Conservation (phyloP, 2,113 vertebrate species). For the Thunnus thynnus region DNA sequence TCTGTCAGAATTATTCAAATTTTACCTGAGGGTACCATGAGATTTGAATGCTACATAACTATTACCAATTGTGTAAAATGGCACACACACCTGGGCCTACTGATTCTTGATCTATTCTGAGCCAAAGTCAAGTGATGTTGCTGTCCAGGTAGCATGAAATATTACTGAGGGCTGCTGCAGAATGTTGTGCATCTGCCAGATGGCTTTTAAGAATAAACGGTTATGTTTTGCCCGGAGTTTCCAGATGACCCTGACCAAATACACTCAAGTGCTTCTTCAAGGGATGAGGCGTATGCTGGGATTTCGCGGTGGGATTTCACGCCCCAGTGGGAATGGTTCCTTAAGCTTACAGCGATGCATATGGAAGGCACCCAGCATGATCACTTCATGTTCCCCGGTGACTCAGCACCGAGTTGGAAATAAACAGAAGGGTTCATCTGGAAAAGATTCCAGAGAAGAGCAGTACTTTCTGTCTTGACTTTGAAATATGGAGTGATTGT, state of each 20-base stretch:
- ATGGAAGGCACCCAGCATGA: slow-evolving; percentile 43
- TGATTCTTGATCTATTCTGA: slow-evolving; percentile 8
- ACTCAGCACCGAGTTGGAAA: slow-evolving; percentile 39
- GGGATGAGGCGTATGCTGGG: slow-evolving; percentile 38
- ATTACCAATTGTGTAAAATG: slow-evolving; percentile 18
- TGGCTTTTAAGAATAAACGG: slow-evolving; percentile 39
- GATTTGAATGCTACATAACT: slow-evolving; percentile 39
- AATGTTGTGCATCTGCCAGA: slow-evolving; percentile 17
- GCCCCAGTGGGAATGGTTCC: slow-evolving; percentile 51
- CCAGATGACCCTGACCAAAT: slow-evolving; percentile 52
- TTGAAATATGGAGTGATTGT: background rate
- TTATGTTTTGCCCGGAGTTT: slow-evolving; percentile 40
- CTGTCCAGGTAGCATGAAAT: slow-evolving; percentile 44
- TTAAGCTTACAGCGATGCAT: slow-evolving; percentile 55
- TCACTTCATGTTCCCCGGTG: slow-evolving; percentile 34
- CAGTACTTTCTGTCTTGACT: background rate
- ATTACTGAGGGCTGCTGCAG: slow-evolving; percentile 6
- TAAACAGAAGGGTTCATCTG: slow-evolving; percentile 42
- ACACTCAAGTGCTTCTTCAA: slow-evolving; percentile 33
- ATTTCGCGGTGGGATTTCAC: slow-evolving; percentile 60
- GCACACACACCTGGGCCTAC: background rate
- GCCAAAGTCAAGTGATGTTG: slow-evolving; percentile 4
- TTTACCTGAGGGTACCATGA: slow-evolving; percentile 20
- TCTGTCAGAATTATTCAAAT: slow-evolving; percentile 57
- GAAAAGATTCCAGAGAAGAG: slow-evolving; percentile 28